phyloP scores from a whole-genome alignment of 2,888 invertebrate genomes.

The Salpingus planirostris region DNA sequence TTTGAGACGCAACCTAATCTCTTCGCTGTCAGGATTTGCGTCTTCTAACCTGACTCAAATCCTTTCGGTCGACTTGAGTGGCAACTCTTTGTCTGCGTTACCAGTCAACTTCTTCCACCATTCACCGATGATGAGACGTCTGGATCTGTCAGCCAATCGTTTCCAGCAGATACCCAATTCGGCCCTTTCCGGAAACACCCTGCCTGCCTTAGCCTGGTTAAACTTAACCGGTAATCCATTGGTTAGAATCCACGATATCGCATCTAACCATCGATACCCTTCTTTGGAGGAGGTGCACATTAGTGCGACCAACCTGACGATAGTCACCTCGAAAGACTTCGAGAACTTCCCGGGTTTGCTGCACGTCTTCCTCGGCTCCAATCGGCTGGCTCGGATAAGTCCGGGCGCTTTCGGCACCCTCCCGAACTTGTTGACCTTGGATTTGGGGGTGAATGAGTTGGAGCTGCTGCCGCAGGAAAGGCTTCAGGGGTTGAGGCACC shows the following conservation, averaged over 20 bases:
- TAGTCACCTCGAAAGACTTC: conserved; percentile 77
- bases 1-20: conserved; percentile 65
- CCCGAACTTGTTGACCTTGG: conserved; percentile 65
- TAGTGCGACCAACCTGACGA: conserved; percentile 68
- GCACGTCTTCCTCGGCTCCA: conserved; percentile 63
- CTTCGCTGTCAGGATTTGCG: conserved; percentile 66
- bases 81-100: conserved; percentile 64
- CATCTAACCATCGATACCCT: conserved; percentile 61
- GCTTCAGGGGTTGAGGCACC: conserved; percentile 65
- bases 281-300: conserved; percentile 76
- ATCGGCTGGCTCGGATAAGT: conserved; percentile 59
- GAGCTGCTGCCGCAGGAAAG: conserved; percentile 77
- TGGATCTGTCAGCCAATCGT: conserved; percentile 70
- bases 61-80: conserved; percentile 64
- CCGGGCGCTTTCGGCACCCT: conserved; percentile 77
- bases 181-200: conserved; percentile 63
- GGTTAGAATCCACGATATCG: conserved; percentile 62
- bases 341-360: conserved; percentile 72
- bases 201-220: conserved; percentile 63
- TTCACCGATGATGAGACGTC: conserved; percentile 59
- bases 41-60: conserved; percentile 66
- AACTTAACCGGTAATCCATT: conserved; percentile 80
- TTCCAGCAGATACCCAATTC: conserved; percentile 72
- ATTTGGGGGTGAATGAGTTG: conserved; percentile 74
- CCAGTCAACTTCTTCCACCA: conserved; percentile 75